Base-by-base conservation (phyloP, 2,797 vertebrate species). In the Sebastes vulpes region DNA sequence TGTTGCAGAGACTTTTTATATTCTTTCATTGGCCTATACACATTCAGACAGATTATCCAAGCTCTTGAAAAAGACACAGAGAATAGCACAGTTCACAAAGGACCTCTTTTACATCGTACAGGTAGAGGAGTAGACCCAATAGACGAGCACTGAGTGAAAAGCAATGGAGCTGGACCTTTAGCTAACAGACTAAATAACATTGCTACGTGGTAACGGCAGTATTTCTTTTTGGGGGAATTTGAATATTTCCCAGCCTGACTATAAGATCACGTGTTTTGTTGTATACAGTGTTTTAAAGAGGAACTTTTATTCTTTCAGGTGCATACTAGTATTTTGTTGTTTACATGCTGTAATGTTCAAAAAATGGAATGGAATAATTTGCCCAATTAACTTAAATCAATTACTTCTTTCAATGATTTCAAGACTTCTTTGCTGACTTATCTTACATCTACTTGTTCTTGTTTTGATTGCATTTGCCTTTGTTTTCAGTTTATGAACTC, bases 41-140 rank as follows among this genome's bases (percentile, higher is more conserved):
- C 35, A 71, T 61, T 79, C 46, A 82, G n/a, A 71, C 57, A 63
- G 20, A 72, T 70, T 4, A 67, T 58, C 48, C 14, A 20, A 14
- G 50, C 32, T 61, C 50, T 67, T 73, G 38, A 60, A 61, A 75
- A 81, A 73, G 29, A 72, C n/a, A 25, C 25, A 4, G 21, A 72
- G 32, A 72, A 63, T 25, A 42, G 10, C 50, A 53, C 32, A 53
- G 21, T 2, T 1, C 46, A 78, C 66, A 79, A 77, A 78, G 32
- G 7, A 21, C 20, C 35, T 67, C 32, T 73, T 77, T 72, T 26
- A 65, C 20, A 65, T 42, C 4, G 4, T 20, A 29, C 12, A 52
- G 31, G 35, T 31, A 42, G 28, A 48, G 7, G 21, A 70, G 23
- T 65, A 60, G 9, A 74, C 28, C 21, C 35, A 75, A 26, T 14